Evolutionary conservation across 2,888 invertebrate genomes (phyloP).

Genomic region (Drosophila mimetica): DNA sequence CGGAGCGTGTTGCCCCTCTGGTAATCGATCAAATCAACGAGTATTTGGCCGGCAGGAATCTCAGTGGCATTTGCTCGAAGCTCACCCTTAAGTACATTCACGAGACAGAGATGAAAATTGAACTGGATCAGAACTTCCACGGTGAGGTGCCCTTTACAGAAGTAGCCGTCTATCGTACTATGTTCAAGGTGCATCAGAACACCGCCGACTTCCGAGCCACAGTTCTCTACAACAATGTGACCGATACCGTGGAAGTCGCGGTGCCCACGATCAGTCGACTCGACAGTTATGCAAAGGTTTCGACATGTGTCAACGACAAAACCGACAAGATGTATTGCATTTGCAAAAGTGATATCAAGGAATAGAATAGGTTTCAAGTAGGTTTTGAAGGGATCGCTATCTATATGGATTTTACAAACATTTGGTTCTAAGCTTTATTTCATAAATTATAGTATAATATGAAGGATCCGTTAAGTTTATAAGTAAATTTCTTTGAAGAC

Average conservation of each 20-base stretch:
- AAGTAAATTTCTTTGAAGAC: too few species aligned
- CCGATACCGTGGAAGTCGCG: constrained; percentile 84
- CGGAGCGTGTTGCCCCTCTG: constrained; percentile 37
- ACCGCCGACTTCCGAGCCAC: constrained; percentile 89
- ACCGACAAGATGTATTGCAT: constrained; percentile 65
- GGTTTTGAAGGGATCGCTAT: too few species aligned
- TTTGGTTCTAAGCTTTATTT: too few species aligned
- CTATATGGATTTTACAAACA: too few species aligned
- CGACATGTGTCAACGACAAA: constrained; percentile 83
- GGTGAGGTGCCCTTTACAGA: constrained; percentile 12
- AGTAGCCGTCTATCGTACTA: constrained; percentile 79
- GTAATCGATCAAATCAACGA: constrained; percentile 58
- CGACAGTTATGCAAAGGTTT: constrained; percentile 85
- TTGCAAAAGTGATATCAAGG: constrained; percentile 38
- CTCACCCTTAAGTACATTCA: constrained; percentile 54
- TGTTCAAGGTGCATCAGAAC: constrained; percentile 88
- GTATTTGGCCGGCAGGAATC: constrained; percentile 48
- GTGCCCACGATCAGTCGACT: constrained; percentile 86
- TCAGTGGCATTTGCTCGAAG: constrained; percentile 51
- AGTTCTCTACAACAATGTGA: constrained; percentile 82
- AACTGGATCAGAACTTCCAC: constrained; percentile 26
- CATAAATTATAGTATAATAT: too few species aligned
- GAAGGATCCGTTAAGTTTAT: too few species aligned
- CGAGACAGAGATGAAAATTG: constrained; percentile 50
- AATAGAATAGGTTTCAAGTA: not conserved